These are phyloP conservation scores for Indicator indicator DNA, from an alignment of 2,113 vertebrate genomes.

Conservation along the genomic window DNA sequence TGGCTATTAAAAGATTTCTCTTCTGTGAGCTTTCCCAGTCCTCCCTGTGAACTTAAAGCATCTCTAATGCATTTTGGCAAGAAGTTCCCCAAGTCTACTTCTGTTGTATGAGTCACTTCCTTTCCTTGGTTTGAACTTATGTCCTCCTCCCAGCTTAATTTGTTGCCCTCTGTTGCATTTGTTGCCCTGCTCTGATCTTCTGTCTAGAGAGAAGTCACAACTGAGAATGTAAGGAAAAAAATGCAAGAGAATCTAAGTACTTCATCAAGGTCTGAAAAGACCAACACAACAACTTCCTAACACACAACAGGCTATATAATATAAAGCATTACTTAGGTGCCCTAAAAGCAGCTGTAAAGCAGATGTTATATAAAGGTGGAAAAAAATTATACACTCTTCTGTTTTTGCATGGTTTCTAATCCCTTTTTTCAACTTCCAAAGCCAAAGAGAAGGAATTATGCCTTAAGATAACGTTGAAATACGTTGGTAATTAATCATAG, in stretches of 20 bases:
- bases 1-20: not conserved
- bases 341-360: not conserved
- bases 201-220: not conserved
- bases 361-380: not conserved
- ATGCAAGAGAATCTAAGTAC: not conserved
- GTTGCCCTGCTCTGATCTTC: not conserved
- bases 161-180: not conserved
- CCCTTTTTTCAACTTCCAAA: not conserved
- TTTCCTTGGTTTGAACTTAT: not conserved
- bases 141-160: not conserved
- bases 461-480: not conserved
- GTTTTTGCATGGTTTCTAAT: not conserved
- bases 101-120: not conserved
- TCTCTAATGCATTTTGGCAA: not conserved
- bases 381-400: not conserved
- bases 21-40: not conserved
- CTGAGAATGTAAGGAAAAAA: not conserved
- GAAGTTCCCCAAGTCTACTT: not conserved
- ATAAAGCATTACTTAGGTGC: not conserved
- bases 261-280: not conserved
- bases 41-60: not conserved
- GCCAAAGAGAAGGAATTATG: not conserved
- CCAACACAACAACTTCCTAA: not conserved
- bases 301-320: not conserved
- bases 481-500: not conserved